These are phyloP conservation scores for Megaleporinus macrocephalus DNA, from an alignment of 2,113 vertebrate species.

Conservation along the genomic window DNA sequence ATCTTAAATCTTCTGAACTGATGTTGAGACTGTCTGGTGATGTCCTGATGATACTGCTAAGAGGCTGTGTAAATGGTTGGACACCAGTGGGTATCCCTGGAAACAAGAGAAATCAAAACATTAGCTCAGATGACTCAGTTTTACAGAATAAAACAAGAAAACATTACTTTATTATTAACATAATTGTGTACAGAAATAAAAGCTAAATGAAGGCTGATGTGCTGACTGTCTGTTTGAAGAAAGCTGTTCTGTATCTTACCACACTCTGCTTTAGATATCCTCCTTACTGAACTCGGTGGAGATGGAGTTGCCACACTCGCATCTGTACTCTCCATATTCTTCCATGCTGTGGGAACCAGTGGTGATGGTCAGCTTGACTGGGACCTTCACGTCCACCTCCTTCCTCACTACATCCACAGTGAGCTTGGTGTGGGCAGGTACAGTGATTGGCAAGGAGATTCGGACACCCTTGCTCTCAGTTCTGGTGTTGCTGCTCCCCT, in stretches of 20 bases:
- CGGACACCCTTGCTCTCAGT: not conserved
- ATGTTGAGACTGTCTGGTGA: too few relatives aligned
- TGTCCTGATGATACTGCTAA: not conserved
- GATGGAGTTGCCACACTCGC: not conserved
- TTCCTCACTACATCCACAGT: conserved; percentile 25
- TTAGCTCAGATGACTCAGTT: too few relatives aligned
- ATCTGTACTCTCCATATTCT: conserved; percentile 15
- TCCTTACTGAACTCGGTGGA: not conserved
- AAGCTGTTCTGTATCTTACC: not conserved
- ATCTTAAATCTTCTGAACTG: not conserved
- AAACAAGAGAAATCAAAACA: not conserved
- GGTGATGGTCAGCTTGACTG: conserved; percentile 36
- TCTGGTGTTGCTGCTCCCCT: conserved; percentile 19
- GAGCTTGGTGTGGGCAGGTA: conserved; percentile 31
- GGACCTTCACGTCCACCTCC: conserved; percentile 4
- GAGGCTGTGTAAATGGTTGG: too few relatives aligned
- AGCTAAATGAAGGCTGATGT: too few relatives aligned
- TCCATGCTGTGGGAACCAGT: not conserved
- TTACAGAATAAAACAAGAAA: too few relatives aligned
- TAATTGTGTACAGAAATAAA: too few relatives aligned
- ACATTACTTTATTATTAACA: too few relatives aligned
- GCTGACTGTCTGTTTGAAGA: too few relatives aligned
- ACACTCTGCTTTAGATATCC: not conserved
- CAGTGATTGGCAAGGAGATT: not conserved
- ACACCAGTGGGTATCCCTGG: not conserved